These are phyloP conservation scores for Sylvia atricapilla DNA, from an alignment of 2,113 vertebrate genomes.

Conservation along the genomic window DNA sequence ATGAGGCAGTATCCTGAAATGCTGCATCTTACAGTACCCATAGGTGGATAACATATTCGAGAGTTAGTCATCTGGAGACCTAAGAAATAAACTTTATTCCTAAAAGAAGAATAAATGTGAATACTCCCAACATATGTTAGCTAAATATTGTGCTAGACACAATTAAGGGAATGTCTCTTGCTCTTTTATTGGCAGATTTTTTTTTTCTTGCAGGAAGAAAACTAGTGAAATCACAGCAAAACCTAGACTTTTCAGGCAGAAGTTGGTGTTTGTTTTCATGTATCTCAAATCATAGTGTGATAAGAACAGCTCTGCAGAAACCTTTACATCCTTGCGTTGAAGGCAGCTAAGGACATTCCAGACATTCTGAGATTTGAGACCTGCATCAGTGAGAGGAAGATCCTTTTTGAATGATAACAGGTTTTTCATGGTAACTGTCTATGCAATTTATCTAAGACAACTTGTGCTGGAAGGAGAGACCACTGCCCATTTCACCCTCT, in stretches of 20 bases:
- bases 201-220: neutral
- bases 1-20: neutral
- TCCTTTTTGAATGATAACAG: neutral
- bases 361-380: neutral
- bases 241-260: neutral
- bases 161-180: neutral
- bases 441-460: neutral
- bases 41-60: neutral
- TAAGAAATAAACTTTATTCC: neutral
- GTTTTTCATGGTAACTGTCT: neutral
- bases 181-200: neutral
- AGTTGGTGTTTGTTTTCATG: neutral
- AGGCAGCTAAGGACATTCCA: neutral
- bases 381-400: neutral
- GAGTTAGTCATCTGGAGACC: neutral
- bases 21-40: neutral
- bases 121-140: neutral
- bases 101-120: neutral
- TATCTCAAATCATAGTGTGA: neutral
- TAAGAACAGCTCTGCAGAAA: neutral
- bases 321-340: neutral
- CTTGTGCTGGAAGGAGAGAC: neutral
- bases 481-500: neutral
- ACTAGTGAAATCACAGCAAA: neutral
- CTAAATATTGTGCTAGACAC: neutral